These are phyloP conservation scores for Melanchra persicariae DNA, from an alignment of 2,888 invertebrate species.

Conservation along the genomic window DNA sequence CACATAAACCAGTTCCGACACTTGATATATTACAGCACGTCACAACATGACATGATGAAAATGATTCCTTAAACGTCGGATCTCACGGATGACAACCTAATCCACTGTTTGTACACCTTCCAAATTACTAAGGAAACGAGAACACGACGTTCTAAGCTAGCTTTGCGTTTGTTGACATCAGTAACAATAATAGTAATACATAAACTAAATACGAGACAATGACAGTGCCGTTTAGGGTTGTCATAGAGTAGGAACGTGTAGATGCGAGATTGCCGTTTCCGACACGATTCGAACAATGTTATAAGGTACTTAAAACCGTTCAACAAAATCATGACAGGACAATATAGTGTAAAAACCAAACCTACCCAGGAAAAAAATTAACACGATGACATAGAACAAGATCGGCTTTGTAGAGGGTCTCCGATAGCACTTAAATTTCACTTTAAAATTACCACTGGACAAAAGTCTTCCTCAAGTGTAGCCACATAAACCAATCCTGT, in stretches of 20 bases:
- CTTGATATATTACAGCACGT: conserved; percentile 32
- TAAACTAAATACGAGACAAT: conserved; percentile 45
- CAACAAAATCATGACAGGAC: no score
- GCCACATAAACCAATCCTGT: no score
- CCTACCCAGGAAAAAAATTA: no score
- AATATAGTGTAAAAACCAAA: no score
- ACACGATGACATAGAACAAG: no score
- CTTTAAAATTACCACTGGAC: no score
- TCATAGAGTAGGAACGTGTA: conserved; percentile 10
- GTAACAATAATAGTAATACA: conserved; percentile 37
- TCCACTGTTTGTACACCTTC: conserved; percentile 31
- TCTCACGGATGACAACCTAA: conserved; percentile 44
- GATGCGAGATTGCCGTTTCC: not conserved
- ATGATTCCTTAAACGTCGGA: conserved; percentile 23
- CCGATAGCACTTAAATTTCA: no score
- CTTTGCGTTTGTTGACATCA: conserved; percentile 37
- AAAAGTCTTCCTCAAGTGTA: no score
- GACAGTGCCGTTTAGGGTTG: conserved; percentile 13
- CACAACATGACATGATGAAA: conserved; percentile 20
- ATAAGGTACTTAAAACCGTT: no score
- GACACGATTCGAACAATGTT: no score
- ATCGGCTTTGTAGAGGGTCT: no score
- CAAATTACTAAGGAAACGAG: conserved; percentile 26
- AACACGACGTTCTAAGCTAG: conserved; percentile 33
- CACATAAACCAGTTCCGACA: conserved; percentile 33